Conservation (phyloP, 2,113 vertebrate genomes). For the Myotis lucifugus region DNA sequence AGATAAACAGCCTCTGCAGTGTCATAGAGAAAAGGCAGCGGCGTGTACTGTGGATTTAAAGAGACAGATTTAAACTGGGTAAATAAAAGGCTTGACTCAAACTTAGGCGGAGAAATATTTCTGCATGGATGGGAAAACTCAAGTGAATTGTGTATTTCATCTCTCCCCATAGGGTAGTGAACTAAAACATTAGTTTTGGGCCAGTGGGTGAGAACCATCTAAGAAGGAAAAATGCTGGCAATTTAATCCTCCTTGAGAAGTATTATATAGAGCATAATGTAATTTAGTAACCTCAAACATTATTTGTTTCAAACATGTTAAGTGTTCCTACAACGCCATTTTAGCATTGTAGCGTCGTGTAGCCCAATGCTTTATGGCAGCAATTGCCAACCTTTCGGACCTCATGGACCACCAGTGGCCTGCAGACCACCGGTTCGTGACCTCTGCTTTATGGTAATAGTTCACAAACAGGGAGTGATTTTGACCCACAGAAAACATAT, state of each 20-base stretch:
- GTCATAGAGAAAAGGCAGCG: not conserved
- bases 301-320: not conserved
- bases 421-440: too few species aligned
- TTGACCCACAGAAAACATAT: not conserved
- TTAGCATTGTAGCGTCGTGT: not conserved
- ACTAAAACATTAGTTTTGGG: not conserved
- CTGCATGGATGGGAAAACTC: not conserved
- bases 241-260: not conserved
- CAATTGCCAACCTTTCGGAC: too few species aligned
- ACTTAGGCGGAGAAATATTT: not conserved
- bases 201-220: not conserved
- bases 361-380: not conserved
- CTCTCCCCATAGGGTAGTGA: not conserved
- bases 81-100: slow-evolving; percentile 13
- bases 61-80: slow-evolving; percentile 34
- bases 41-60: not conserved
- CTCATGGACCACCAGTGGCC: too few species aligned
- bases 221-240: not conserved
- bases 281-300: not conserved
- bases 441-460: not conserved
- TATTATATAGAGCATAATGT: not conserved
- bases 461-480: not conserved
- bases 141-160: not conserved
- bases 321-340: not conserved
- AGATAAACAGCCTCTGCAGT: not conserved